Conservation (phyloP, 2,113 vertebrate genomes). For the Neolamprologus caudopunctatus region DNA sequence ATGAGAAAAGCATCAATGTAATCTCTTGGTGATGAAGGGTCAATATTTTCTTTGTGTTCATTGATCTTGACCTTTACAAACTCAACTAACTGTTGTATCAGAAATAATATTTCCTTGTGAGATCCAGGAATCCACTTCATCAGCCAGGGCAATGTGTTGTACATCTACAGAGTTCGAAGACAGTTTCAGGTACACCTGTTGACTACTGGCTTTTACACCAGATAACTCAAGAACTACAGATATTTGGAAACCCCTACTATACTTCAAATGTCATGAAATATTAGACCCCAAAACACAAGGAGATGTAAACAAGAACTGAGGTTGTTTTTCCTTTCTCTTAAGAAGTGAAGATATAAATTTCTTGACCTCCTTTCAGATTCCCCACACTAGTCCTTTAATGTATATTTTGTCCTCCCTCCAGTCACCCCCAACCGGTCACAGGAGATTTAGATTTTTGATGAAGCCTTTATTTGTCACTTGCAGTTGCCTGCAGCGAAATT, state of each 20-base stretch:
- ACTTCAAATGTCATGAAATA: not conserved
- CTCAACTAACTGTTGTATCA: not conserved
- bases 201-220: not conserved
- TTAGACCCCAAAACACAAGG: not conserved
- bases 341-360: fast-evolving
- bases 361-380: fast-evolving
- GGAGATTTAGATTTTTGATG: fast-evolving
- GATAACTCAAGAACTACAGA: not conserved
- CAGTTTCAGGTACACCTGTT: fast-evolving
- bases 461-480: not conserved
- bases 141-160: conserved; percentile 59
- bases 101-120: conserved; percentile 54
- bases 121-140: conserved; percentile 71
- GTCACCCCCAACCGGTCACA: not conserved
- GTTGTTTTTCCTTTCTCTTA: fast-evolving
- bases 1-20: conserved; percentile 79
- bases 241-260: not conserved
- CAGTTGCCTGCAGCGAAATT: fast-evolving
- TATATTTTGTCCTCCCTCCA: not conserved
- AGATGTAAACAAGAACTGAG: fast-evolving
- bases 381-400: fast-evolving
- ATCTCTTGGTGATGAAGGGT: conserved; percentile 70
- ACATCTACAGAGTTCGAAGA: conserved; percentile 55
- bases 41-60: conserved; percentile 69
- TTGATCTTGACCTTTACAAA: conserved; percentile 50